phyloP scores from a whole-genome alignment of 2,888 invertebrate genomes.

The Pseudococcus jackbeardsleyi region DNA sequence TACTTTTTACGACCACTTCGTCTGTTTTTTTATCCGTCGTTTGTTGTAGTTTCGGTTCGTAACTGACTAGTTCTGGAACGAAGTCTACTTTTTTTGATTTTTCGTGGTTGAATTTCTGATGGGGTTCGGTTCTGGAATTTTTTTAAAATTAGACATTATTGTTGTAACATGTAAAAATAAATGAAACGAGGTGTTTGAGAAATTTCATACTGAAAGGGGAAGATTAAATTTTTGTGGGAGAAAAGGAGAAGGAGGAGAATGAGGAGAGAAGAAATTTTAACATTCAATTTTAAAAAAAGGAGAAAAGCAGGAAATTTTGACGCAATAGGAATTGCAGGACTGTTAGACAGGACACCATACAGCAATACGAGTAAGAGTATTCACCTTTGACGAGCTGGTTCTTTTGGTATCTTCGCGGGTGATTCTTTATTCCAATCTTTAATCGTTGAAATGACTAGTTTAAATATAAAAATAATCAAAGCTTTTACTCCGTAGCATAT shows the following conservation, averaged over 20 bases:
- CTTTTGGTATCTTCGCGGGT: background rate
- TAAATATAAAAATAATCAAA: constrained; percentile 71
- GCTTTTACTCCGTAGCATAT: constrained; percentile 75
- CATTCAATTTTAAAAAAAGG: no score
- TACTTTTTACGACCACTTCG: background rate
- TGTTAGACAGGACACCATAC: no score
- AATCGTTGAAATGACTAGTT: constrained; percentile 7
- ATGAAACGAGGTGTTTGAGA: no score
- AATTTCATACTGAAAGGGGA: no score
- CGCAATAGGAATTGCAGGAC: no score
- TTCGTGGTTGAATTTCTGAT: constrained; percentile 27
- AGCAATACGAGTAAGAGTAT: no score
- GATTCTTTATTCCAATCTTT: constrained; percentile 58
- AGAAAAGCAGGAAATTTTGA: no score
- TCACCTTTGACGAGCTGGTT: constrained; percentile 44
- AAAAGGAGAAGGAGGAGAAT: no score
- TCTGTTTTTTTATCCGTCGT: background rate
- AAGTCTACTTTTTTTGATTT: constrained; percentile 32
- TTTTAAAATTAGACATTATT: background rate
- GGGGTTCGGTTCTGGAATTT: constrained; percentile 9
- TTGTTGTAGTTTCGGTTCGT: constrained; percentile 25
- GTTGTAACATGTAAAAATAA: background rate
- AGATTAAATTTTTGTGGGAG: no score
- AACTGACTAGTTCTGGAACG: constrained; percentile 47
- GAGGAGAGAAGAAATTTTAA: no score